Base-by-base conservation (phyloP, 2,113 vertebrate genomes). In the Aptenodytes patagonicus region DNA sequence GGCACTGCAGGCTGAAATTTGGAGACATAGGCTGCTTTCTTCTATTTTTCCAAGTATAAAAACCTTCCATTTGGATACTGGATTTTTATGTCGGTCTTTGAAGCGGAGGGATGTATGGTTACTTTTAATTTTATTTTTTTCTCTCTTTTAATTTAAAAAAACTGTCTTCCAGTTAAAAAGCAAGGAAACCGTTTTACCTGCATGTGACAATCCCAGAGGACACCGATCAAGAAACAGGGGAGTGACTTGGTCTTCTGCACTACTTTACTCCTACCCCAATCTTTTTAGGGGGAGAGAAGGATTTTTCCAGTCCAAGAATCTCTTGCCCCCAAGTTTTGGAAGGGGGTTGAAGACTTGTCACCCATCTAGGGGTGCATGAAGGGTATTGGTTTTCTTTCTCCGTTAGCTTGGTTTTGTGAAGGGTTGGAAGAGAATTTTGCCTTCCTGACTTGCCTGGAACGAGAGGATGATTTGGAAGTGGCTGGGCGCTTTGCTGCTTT, bases 381-480 rank as follows among this genome's bases (percentile, higher is more conserved):
- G 96, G 75, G 64, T 46, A 25, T 87, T 52, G 97, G 42, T 90
- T 87, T 79, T 87, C 60, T 83, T 54, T 31, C 77, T 55, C 31
- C n/a, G 32, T 21, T 84, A 25, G 21, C 93, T 62, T 77, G 94
- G 83, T 79, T 89, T 47, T 21, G 83, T 31, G 89, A 92, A 62
- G 85, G 51, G 31, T n/a, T 54, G 65, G 81, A 92, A 82, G 70
- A 93, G 93, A 86, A 93, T 95, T 91, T 91, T 76, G 89, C 72
- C 80, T 88, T 71, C 81, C 34, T 83, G 83, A 83, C 87, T 75
- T 73, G 91, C 81, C 93, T 62, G 96, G 88, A 83, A 87, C 87
- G n/a, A 93, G 94, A 98, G 96, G 96, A 99, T 99, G 99, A 96
- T 98, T 55, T 98, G 99, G 98, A 98, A 94, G 93, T 95, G 98